Conservation (phyloP, 2,888 invertebrate genomes). For the Bellardia pandia region DNA sequence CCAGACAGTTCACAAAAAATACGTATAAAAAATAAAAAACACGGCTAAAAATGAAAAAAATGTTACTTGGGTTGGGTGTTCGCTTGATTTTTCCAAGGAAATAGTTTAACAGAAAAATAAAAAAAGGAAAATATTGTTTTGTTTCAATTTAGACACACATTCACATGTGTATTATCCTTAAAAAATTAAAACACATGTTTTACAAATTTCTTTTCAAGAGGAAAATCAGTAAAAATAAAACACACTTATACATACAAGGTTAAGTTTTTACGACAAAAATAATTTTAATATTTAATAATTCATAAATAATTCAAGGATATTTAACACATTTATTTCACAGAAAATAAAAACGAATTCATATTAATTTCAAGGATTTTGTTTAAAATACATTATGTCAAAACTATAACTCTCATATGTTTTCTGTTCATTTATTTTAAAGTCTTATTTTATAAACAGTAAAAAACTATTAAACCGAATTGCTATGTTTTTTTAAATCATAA, state of each 20-base stretch:
- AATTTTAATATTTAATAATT: conserved; percentile 53
- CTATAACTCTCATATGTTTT: background rate
- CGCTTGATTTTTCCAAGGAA: conserved; percentile 26
- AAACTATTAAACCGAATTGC: background rate
- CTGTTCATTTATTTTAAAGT: background rate
- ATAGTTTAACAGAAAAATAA: conserved; percentile 23
- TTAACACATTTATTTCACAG: background rate
- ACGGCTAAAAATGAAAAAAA: conserved; percentile 51
- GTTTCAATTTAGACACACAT: background rate
- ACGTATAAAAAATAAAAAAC: conserved; percentile 4
- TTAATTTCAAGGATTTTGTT: conserved; percentile 25
- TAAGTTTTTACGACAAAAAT: conserved; percentile 30
- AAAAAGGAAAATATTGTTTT: too few relatives aligned
- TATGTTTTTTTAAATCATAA: conserved; percentile 52
- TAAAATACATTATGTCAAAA: background rate
- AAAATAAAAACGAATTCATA: background rate
- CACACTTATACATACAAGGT: conserved; percentile 46
- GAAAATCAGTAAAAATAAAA: conserved; percentile 32
- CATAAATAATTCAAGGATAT: conserved; percentile 67
- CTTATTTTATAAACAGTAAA: conserved; percentile 1
- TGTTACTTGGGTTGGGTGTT: background rate
- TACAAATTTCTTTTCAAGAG: conserved; percentile 9
- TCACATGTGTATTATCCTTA: background rate
- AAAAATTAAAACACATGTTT: conserved; percentile 54
- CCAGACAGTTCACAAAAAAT: conserved; percentile 9